These are phyloP conservation scores for Megaceryle torquata DNA, from an alignment of 2,113 vertebrate genomes.

Conservation along the genomic window DNA sequence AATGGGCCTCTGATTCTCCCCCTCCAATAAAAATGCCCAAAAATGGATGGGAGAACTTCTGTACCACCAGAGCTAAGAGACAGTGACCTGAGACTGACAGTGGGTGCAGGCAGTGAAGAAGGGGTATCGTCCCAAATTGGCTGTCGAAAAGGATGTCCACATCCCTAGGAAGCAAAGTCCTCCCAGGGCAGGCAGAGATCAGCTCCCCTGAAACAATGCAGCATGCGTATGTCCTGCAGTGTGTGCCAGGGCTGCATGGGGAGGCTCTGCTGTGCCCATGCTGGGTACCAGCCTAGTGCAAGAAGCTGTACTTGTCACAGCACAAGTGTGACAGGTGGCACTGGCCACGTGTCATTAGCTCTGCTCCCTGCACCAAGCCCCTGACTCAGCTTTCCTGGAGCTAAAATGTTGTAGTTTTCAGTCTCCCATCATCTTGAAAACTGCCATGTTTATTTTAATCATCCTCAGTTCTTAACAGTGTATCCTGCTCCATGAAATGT, in stretches of 20 bases:
- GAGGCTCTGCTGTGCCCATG: neutral
- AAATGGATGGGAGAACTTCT: neutral
- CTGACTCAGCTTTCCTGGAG: neutral
- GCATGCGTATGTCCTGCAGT: neutral
- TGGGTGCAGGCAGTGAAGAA: neutral
- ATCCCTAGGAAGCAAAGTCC: neutral
- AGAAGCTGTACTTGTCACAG: neutral
- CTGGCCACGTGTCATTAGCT: fast-evolving
- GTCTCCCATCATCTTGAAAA: neutral
- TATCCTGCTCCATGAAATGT: neutral
- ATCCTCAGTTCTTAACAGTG: neutral
- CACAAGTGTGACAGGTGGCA: neutral
- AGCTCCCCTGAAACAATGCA: neutral
- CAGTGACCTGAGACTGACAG: neutral
- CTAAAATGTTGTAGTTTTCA: neutral
- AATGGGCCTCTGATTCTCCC: neutral
- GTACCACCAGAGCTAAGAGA: neutral
- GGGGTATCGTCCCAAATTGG: fast-evolving
- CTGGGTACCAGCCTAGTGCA: fast-evolving
- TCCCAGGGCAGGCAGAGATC: neutral
- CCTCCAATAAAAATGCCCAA: fast-evolving
- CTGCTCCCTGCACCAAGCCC: neutral
- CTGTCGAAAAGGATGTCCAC: neutral
- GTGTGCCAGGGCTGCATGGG: fast-evolving
- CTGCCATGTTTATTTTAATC: neutral